Percentiles rank a stretch among this genome's conserved stretches.
Conservation (phyloP, 2,113 vertebrate species). For the Rhinogobius similis region DNA sequence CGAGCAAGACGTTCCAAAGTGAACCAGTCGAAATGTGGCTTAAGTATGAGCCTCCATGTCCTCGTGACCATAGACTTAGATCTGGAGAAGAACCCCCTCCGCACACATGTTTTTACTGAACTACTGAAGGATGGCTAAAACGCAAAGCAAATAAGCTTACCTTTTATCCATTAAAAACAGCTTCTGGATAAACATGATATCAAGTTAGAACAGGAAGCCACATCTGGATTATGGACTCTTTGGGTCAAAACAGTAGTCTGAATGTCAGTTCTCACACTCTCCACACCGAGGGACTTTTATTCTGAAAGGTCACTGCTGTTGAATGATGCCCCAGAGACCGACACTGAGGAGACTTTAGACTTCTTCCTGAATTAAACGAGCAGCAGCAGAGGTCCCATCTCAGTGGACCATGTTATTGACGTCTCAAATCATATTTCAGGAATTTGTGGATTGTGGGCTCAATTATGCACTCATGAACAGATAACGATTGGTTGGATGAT, state of each 20-base stretch:
- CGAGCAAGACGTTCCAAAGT: too few relatives aligned
- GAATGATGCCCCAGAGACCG: constrained; percentile 7
- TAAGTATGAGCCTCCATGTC: neutral
- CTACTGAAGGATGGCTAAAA: too few relatives aligned
- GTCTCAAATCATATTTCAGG: neutral
- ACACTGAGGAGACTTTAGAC: neutral
- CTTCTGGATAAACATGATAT: neutral
- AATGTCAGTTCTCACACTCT: constrained; percentile 58
- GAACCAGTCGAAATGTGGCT: too few relatives aligned
- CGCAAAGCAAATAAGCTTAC: neutral
- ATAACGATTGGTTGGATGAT: too few relatives aligned
- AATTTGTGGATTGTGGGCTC: neutral
- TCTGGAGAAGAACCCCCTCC: neutral
- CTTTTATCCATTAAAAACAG: neutral
- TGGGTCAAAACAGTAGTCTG: constrained; percentile 1
- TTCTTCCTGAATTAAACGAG: constrained; percentile 4
- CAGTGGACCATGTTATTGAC: constrained; percentile 14
- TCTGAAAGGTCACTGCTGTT: constrained; percentile 36
- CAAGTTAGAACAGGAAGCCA: neutral
- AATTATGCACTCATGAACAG: too few relatives aligned
- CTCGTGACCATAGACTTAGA: neutral
- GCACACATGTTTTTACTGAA: neutral
- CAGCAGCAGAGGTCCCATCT: neutral
- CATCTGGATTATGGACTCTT: constrained; percentile 12
- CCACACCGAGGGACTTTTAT: constrained; percentile 17